A percentile compares a stretch with the other conserved stretches of the same genome.
Conservation (phyloP, 1,140 invertebrate genomes). For the Zaprionus capensis region DNA sequence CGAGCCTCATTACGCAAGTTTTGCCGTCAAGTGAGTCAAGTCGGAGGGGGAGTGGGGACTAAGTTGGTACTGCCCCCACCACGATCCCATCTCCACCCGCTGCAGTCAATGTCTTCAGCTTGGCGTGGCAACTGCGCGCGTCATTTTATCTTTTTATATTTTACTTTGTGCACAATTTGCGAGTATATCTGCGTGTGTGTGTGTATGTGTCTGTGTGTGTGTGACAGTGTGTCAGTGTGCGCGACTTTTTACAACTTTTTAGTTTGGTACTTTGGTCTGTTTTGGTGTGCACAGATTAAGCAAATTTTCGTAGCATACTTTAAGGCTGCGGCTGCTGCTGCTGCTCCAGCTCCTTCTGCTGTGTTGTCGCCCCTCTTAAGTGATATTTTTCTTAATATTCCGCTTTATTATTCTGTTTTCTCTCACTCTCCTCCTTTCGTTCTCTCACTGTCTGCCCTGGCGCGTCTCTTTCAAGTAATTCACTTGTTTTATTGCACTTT, state of each 20-base stretch:
- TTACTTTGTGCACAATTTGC: conserved; percentile 73
- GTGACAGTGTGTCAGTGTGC: conserved; percentile 36
- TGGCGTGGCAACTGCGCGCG: conserved; percentile 29
- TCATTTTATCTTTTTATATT: conserved; percentile 62
- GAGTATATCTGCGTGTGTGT: conserved; percentile 28
- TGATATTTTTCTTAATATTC: conserved; percentile 64
- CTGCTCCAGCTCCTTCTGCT: conserved; percentile 16
- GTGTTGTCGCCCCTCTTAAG: conserved; percentile 36
- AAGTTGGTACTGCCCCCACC: background rate
- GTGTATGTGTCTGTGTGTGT: background rate
- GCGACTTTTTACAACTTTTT: conserved; percentile 75
- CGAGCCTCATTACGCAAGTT: conserved; percentile 72
- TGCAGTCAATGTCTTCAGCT: background rate
- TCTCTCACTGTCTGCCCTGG: conserved; percentile 20
- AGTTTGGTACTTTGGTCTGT: conserved; percentile 61
- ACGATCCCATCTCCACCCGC: background rate
- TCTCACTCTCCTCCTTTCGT: conserved; percentile 21
- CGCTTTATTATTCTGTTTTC: conserved; percentile 77
- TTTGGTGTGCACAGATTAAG: conserved; percentile 65
- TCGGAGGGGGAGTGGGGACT: background rate
- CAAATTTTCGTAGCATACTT: conserved; percentile 68
- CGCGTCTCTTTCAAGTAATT: conserved; percentile 56
- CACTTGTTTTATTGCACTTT: conserved; percentile 70
- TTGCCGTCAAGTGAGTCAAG: conserved; percentile 33
- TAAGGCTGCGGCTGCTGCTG: conserved; percentile 37